These are phyloP conservation scores for Unio pictorum DNA, from an alignment of 2,888 invertebrate species.

Conservation along the genomic window DNA sequence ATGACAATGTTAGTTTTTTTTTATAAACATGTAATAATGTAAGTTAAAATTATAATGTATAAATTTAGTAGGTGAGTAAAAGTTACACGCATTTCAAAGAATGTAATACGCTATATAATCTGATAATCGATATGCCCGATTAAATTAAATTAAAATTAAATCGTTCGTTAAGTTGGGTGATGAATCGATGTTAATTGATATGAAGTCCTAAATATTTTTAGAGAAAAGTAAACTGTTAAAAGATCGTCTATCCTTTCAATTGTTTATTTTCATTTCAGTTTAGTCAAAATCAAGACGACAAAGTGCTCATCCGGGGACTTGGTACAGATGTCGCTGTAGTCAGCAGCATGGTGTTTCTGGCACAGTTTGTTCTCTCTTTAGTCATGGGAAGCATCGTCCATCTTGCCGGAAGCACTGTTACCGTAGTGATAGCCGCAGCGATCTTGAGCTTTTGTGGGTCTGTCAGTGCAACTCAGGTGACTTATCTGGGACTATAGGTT, in stretches of 20 bases:
- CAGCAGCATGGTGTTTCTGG: slow-evolving; percentile 95
- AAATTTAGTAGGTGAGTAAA: too few relatives aligned
- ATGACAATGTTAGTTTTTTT: too few relatives aligned
- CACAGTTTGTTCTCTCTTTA: slow-evolving; percentile 89
- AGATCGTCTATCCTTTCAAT: not conserved
- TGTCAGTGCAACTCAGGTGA: slow-evolving; percentile 86
- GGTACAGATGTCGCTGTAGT: slow-evolving; percentile 96
- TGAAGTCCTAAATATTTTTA: too few relatives aligned
- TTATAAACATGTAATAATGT: too few relatives aligned
- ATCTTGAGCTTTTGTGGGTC: slow-evolving; percentile 89
- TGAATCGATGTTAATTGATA: too few relatives aligned
- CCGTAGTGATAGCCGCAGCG: slow-evolving; percentile 89
- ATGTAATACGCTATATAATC: too few relatives aligned
- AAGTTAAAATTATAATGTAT: too few relatives aligned
- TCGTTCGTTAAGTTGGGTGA: too few relatives aligned
- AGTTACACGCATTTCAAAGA: too few relatives aligned
- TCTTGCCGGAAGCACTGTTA: slow-evolving; percentile 86
- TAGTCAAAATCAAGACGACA: slow-evolving; percentile 13
- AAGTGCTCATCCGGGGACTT: slow-evolving; percentile 80
- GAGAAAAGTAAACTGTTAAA: not conserved
- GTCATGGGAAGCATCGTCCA: slow-evolving; percentile 77
- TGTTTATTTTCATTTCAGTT: slow-evolving; percentile 34
- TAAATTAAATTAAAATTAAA: too few relatives aligned
- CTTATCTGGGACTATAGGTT: slow-evolving; percentile 85
- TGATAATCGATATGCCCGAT: too few relatives aligned